Evolutionary conservation across 1,140 invertebrate species (phyloP), one percentile per base, ranked within the genome.

Genomic region (Atta cephalotes): DNA sequence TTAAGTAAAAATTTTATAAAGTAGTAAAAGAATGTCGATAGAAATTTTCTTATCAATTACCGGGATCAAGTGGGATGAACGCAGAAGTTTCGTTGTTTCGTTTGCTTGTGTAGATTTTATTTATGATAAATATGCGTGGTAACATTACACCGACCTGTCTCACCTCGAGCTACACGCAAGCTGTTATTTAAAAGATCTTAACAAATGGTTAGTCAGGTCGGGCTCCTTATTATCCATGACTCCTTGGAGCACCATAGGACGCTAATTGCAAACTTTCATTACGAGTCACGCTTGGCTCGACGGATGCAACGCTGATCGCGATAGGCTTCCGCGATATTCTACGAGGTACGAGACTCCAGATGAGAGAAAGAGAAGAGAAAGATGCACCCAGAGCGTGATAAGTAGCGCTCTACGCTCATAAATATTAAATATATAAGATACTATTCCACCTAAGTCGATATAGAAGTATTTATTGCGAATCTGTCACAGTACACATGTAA

Each of bases 251-350:
- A 62, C 72, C 74, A 28, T 85, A 87, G 58, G 56, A 85, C 89
- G 88, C 91, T 92, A 92, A 92, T 92, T 92, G 89, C 89, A 28
- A 92, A 93, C 86, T 92, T 89, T 90, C 91, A 86, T 91, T 92
- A 84, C 92, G 74, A 92, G 92, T 91, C 92, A 91, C 90, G 89
- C 89, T 89, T 49, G 25, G n/a, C 66, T 88, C 87, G 74, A 74
- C 76, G 74, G 53, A 88, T 39, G 76, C 74, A 53, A 35, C 45
- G 86, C 39, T 45, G 68, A 88, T 86, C 87, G 82, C 63, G 63
- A 77, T 77, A 49, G 68, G 80, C 88, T 88, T 88, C 78, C 60
- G 82, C 62, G 60, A 84, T 70, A 74, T 84, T 7, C 25, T 35
- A 35, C 56, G 68, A 62, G 53, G 68, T 72, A 72, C 63, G 35